phyloP scores from a whole-genome alignment of 2,888 invertebrate species.

The Bugulina stolonifera region DNA sequence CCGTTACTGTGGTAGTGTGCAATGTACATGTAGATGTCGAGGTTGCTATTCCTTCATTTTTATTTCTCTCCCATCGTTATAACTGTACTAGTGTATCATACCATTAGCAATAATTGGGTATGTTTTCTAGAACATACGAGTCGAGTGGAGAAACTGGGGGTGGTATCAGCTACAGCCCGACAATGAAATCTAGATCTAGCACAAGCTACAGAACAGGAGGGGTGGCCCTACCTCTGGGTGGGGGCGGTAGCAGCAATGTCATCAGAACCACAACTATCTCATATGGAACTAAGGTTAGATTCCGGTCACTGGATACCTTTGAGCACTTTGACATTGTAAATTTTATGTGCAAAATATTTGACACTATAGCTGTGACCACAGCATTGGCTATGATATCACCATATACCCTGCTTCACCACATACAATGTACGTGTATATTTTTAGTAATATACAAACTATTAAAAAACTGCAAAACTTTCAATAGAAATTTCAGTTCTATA shows the following conservation, averaged over 20 bases:
- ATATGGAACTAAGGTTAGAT: constrained; percentile 23
- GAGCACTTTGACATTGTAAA: too few relatives aligned
- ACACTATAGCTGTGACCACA: too few relatives aligned
- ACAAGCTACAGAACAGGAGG: not conserved
- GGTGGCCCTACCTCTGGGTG: not conserved
- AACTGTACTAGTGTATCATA: not conserved
- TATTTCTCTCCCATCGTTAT: not conserved
- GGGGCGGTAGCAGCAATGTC: constrained; percentile 18
- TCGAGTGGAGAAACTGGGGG: not conserved
- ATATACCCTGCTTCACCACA: too few relatives aligned
- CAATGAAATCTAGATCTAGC: not conserved
- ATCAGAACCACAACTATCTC: constrained; percentile 20
- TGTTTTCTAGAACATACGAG: not conserved
- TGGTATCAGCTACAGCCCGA: constrained; percentile 25
- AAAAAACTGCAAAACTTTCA: too few relatives aligned
- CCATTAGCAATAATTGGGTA: not conserved
- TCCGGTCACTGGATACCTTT: too few relatives aligned
- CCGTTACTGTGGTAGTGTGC: too few relatives aligned
- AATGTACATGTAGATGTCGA: not conserved
- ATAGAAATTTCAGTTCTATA: too few relatives aligned
- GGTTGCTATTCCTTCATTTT: not conserved
- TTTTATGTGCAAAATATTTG: too few relatives aligned
- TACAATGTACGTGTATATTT: too few relatives aligned
- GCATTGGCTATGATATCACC: too few relatives aligned
- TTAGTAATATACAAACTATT: too few relatives aligned